phyloP scores from a whole-genome alignment of 2,888 invertebrate species.

The Orthonychiurus folsomi region DNA sequence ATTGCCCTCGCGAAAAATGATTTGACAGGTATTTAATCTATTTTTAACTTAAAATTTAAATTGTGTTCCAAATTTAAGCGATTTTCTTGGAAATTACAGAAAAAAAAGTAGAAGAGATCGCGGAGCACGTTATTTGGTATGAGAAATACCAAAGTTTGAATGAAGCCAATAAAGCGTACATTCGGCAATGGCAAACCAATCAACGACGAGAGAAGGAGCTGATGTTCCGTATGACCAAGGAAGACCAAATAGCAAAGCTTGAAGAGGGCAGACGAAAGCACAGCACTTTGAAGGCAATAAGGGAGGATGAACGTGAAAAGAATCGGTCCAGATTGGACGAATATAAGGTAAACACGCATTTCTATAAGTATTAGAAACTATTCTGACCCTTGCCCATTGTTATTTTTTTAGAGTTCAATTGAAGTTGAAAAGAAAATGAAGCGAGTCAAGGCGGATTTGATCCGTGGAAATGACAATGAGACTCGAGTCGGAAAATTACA shows the following conservation, averaged over 20 bases:
- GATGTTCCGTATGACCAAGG: not conserved
- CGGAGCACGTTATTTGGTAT: not conserved
- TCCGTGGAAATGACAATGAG: not conserved
- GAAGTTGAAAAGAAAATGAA: not conserved
- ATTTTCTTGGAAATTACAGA: too few species aligned
- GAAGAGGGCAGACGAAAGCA: not conserved
- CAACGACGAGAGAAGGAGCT: not conserved
- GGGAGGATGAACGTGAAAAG: not conserved
- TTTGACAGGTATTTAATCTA: not conserved
- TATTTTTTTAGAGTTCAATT: not conserved
- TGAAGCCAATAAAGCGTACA: slow-evolving; percentile 4
- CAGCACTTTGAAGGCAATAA: not conserved
- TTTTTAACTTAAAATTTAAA: not conserved
- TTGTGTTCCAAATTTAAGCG: not conserved
- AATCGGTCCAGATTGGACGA: not conserved
- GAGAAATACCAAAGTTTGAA: slow-evolving; percentile 3
- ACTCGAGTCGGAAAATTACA: not conserved
- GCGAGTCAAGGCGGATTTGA: not conserved
- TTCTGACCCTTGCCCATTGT: too few species aligned
- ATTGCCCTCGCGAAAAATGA: not conserved
- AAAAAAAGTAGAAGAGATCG: not conserved
- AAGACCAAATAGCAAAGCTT: slow-evolving; percentile 1
- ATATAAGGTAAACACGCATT: not conserved
- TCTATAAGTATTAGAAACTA: not conserved
- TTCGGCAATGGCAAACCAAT: not conserved